phyloP scores from a whole-genome alignment of 2,113 vertebrate species.

The Rostratula benghalensis region DNA sequence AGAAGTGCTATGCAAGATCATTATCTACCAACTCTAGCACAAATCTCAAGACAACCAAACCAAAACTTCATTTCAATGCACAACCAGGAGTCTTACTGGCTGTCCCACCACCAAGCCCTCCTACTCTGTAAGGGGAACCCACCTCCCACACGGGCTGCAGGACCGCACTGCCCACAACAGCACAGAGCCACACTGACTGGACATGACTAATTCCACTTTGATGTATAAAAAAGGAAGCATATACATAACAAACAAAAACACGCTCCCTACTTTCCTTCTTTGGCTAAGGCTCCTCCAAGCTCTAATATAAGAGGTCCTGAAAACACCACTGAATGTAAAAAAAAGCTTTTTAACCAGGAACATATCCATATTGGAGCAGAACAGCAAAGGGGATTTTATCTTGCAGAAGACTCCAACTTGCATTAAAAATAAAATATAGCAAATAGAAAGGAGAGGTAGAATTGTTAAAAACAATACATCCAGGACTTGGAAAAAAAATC shows the following conservation, averaged over 20 bases:
- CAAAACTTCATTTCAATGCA: background rate
- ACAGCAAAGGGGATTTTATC: background rate
- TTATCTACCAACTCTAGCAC: background rate
- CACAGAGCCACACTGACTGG: background rate
- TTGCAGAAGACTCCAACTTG: background rate
- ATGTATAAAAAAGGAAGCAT: background rate
- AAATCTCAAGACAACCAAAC: background rate
- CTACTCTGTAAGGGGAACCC: background rate
- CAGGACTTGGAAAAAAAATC: background rate
- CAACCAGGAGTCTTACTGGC: background rate
- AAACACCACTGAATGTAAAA: background rate
- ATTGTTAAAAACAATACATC: background rate
- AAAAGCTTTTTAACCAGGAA: background rate
- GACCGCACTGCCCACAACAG: background rate
- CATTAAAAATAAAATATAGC: background rate
- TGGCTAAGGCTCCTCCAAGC: background rate
- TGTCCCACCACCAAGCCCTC: background rate
- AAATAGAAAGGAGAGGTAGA: background rate
- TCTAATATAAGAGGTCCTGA: background rate
- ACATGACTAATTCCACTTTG: fast-evolving
- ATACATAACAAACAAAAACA: background rate
- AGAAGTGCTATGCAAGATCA: background rate
- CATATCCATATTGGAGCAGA: background rate
- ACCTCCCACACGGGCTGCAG: background rate
- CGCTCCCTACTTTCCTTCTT: background rate